Conservation (phyloP, 2,888 invertebrate genomes). For the Terebella lapidaria region DNA sequence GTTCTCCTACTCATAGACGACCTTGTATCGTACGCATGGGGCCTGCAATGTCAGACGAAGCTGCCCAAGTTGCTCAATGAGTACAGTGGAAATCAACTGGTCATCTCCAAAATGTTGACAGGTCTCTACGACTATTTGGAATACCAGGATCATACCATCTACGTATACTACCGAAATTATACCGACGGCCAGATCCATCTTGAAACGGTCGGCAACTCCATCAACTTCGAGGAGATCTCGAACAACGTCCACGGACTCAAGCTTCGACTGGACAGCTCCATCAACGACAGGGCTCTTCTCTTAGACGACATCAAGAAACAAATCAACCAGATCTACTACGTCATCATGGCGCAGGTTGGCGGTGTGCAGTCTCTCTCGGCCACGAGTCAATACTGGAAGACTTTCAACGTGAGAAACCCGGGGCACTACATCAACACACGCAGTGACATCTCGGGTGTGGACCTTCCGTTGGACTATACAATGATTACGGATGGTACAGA, state of each 20-base stretch:
- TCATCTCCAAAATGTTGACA: background rate
- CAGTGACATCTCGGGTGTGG: background rate
- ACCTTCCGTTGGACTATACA: background rate
- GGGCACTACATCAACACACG: background rate
- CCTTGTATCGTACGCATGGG: background rate
- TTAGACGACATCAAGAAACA: constrained; percentile 3
- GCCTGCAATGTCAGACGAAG: constrained; percentile 1
- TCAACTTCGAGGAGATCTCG: background rate
- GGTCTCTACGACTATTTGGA: background rate
- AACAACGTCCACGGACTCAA: background rate
- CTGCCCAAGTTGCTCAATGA: background rate
- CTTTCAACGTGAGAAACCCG: background rate
- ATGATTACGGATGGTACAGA: background rate
- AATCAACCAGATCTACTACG: constrained; percentile 1
- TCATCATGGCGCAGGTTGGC: constrained; percentile 2
- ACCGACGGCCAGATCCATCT: background rate
- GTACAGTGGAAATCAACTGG: background rate
- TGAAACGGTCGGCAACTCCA: background rate
- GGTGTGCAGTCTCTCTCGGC: background rate
- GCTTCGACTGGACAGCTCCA: constrained; percentile 1
- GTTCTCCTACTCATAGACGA: background rate
- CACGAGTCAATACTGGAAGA: background rate
- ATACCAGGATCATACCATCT: background rate
- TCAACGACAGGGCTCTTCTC: background rate
- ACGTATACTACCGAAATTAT: background rate